Evolutionary conservation across 1,140 invertebrate genomes (phyloP).

Genomic region (Eueides isabella): DNA sequence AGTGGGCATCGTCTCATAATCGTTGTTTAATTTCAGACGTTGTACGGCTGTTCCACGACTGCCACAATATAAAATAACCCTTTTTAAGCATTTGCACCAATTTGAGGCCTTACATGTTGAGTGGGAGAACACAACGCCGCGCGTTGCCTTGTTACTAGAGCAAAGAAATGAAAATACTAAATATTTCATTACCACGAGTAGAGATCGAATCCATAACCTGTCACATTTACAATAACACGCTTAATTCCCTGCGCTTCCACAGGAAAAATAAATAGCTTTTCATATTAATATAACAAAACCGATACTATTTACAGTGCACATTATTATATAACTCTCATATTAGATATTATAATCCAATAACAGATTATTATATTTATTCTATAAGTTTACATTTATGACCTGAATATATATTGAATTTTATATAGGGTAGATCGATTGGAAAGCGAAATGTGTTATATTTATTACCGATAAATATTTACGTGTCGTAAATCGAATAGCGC

Average conservation of each 20-base stretch:
- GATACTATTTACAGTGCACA: not conserved
- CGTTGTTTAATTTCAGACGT: too few species aligned
- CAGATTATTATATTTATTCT: slow-evolving; percentile 21
- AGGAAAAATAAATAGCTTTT: not conserved
- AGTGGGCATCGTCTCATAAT: not conserved
- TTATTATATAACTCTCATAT: not conserved
- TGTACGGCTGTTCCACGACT: too few species aligned
- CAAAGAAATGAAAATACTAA: too few species aligned
- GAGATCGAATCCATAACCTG: too few species aligned
- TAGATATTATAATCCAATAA: slow-evolving; percentile 7
- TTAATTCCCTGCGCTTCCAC: too few species aligned
- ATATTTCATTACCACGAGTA: too few species aligned
- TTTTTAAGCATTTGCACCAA: too few species aligned
- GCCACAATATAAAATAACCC: too few species aligned
- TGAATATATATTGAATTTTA: slow-evolving; percentile 50
- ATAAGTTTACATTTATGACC: slow-evolving; percentile 35
- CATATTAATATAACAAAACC: not conserved
- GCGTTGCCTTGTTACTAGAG: too few species aligned
- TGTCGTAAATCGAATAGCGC: slow-evolving; percentile 56
- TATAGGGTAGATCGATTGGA: slow-evolving; percentile 41
- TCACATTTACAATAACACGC: too few species aligned
- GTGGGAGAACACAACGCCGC: too few species aligned
- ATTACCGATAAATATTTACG: slow-evolving; percentile 64
- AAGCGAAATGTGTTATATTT: slow-evolving; percentile 57
- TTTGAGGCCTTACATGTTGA: too few species aligned